A percentile compares a stretch with the other conserved stretches of the same genome.
These are phyloP conservation scores for Drosophila serrata DNA, from an alignment of 1,140 invertebrate genomes.

Conservation along the genomic window DNA sequence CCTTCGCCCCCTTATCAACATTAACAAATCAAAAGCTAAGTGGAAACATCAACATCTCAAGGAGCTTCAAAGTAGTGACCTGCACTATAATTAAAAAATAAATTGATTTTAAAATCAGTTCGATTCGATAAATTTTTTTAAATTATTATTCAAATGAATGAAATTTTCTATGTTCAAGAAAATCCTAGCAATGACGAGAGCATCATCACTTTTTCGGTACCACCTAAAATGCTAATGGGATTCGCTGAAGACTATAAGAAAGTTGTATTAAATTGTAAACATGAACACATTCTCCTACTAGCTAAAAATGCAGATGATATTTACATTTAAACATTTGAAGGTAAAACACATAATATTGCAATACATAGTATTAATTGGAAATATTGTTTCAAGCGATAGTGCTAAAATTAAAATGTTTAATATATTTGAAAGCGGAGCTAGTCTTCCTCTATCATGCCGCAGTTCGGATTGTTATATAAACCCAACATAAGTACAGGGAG, in stretches of 20 bases:
- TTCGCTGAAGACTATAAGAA: too few relatives aligned
- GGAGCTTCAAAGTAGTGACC: too few relatives aligned
- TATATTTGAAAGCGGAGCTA: too few relatives aligned
- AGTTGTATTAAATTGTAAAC: too few relatives aligned
- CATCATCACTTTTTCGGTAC: not conserved
- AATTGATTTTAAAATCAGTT: not conserved
- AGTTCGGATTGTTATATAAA: too few relatives aligned
- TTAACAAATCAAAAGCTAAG: not conserved
- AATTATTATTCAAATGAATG: not conserved
- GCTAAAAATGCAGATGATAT: not conserved
- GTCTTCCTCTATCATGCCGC: too few relatives aligned
- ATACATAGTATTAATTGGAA: too few relatives aligned
- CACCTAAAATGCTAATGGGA: too few relatives aligned
- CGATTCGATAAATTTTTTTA: not conserved
- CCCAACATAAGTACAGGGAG: too few relatives aligned
- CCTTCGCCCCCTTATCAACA: not conserved
- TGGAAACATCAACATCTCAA: not conserved
- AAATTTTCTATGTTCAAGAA: not conserved
- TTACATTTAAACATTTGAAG: not conserved
- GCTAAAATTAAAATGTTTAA: too few relatives aligned
- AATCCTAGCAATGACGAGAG: not conserved
- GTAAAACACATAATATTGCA: too few relatives aligned
- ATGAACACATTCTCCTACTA: too few relatives aligned
- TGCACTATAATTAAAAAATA: not conserved
- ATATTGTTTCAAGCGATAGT: not conserved